Evolutionary conservation across 2,797 vertebrate species (phyloP), one percentile per base, ranked within the genome.

Genomic region (Steatocranus sp.): DNA sequence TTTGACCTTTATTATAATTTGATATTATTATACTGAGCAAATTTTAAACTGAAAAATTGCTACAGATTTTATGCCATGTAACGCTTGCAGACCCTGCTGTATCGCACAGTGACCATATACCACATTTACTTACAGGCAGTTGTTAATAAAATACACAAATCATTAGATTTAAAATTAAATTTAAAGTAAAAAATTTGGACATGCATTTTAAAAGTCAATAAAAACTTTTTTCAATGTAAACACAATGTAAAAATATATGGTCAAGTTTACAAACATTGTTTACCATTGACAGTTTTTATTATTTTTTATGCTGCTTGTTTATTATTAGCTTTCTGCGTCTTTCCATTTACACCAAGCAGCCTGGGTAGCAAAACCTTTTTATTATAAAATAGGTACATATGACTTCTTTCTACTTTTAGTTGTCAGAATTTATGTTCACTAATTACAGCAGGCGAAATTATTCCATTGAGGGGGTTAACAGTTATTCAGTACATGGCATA

Each of bases 11-110:
- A n/a, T 48, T 73, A 30, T 30, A 30, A n/a, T 30, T 73, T 73
- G 2, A 48, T 30, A 48, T 48, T 48, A 48, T 48, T 73, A 27
- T 18, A 10, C n/a, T 68, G 63, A 25, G 20, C 5, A 43, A 3
- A 68, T 43, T 1, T 8, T 30, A 48, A 73, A 30, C 10, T 0
- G 3, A 73, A 48, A 30, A n/a, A n/a, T 8, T 73, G 43, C 3
- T 48, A 0, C 41, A 48, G 8, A 43, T 70, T 43, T 43, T 25
- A 17, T 43, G 23, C 25, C 14, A 27, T 0, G 23, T 0, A 46
- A 70, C 0, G 3, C 23, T 17, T 34, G 11, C 25, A 11, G 23
- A 17, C 9, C 3, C 15, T 30, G 41, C 5, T 48, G 25, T 30
- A 30, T 5, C 66, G 18, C 66, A 27, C 9, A 1, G 15, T 18